A percentile compares a stretch with the other conserved stretches of the same genome.
These are phyloP conservation scores for Griposia aprilina DNA, from an alignment of 2,888 invertebrate species.

Conservation along the genomic window DNA sequence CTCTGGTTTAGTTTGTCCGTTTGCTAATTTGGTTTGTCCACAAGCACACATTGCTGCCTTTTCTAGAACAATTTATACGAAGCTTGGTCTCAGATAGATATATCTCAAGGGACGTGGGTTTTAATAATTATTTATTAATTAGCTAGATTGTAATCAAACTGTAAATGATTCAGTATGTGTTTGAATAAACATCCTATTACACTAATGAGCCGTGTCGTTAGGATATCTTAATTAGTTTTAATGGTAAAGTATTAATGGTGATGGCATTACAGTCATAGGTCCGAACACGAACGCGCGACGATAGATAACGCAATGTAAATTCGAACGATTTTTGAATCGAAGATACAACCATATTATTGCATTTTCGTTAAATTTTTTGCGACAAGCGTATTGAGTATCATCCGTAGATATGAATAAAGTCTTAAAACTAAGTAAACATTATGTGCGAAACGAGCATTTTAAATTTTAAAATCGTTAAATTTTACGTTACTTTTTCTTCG, in stretches of 20 bases:
- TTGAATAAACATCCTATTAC: slow-evolving; percentile 23
- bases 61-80: background rate
- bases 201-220: slow-evolving; percentile 32
- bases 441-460: too few relatives aligned
- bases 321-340: background rate
- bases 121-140: slow-evolving; percentile 20
- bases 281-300: rapidly evolving
- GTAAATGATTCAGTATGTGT: slow-evolving; percentile 10
- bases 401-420: background rate
- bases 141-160: slow-evolving; percentile 10
- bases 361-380: background rate
- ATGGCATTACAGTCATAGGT: background rate
- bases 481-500: too few relatives aligned
- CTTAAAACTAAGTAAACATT: too few relatives aligned
- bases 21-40: background rate
- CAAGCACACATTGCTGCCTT: background rate
- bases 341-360: background rate
- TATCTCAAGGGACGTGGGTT: background rate
- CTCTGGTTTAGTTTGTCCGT: background rate
- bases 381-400: background rate
- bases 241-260: background rate
- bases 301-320: background rate
- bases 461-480: too few relatives aligned
- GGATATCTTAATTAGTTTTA: slow-evolving; percentile 29
- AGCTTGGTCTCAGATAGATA: background rate